These are phyloP conservation scores for Nudaria mundana DNA, from an alignment of 2,888 invertebrate genomes.

Conservation along the genomic window DNA sequence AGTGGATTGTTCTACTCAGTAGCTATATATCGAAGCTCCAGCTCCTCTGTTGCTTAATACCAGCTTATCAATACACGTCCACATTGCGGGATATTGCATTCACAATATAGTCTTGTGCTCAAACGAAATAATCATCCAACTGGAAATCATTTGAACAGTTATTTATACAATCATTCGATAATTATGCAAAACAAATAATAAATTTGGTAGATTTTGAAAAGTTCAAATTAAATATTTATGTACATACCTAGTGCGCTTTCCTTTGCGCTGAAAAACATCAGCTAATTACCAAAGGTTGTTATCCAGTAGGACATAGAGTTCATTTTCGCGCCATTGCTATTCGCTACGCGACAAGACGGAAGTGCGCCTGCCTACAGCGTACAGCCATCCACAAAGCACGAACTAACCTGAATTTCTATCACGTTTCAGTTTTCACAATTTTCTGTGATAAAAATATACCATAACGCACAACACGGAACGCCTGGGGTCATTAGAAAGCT, in stretches of 20 bases:
- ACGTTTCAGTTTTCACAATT: slow-evolving; percentile 54
- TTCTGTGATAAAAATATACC: slow-evolving; percentile 48
- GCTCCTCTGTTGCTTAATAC: slow-evolving; percentile 4
- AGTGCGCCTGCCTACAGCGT: slow-evolving; percentile 61
- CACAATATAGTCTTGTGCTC: neutral
- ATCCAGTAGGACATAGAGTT: slow-evolving; percentile 62
- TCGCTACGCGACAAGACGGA: slow-evolving; percentile 34
- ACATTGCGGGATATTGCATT: neutral
- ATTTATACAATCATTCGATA: no score
- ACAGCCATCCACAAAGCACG: slow-evolving; percentile 52
- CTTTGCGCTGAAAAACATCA: slow-evolving; percentile 48
- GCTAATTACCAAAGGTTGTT: slow-evolving; percentile 67
- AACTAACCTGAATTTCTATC: slow-evolving; percentile 55
- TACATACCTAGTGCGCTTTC: slow-evolving; percentile 53
- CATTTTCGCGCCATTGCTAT: slow-evolving; percentile 55
- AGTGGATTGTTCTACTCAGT: slow-evolving; percentile 26
- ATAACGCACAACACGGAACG: slow-evolving; percentile 68
- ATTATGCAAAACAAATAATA: slow-evolving; percentile 7
- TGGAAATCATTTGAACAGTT: no score
- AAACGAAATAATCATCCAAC: neutral
- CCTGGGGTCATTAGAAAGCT: slow-evolving; percentile 80
- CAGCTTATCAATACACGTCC: neutral
- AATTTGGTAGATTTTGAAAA: slow-evolving; percentile 36
- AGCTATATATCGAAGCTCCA: slow-evolving; percentile 17
- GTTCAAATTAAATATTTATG: slow-evolving; percentile 44